Evolutionary conservation across 2,888 invertebrate species (phyloP).

Genomic region (Clanis bilineata): DNA sequence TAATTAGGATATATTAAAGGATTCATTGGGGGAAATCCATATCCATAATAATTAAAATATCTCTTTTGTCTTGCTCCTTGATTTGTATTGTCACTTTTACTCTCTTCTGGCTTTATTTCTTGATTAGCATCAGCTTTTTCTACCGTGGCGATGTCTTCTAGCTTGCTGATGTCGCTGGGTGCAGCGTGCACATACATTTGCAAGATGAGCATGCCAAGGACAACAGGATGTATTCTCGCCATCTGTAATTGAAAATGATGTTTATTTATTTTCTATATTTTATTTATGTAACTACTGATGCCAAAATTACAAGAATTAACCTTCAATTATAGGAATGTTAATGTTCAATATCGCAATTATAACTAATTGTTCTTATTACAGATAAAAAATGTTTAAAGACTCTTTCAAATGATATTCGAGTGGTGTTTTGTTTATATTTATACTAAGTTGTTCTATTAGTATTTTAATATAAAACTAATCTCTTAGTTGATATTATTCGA

Average conservation of each 20-base stretch:
- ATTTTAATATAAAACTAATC: too few relatives aligned
- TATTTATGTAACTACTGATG: too few relatives aligned
- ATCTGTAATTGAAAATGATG: conserved; percentile 58
- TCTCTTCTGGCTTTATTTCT: conserved; percentile 31
- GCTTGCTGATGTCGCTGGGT: conserved; percentile 45
- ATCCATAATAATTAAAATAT: conserved; percentile 49
- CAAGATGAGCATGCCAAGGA: conserved; percentile 47
- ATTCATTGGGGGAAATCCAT: conserved; percentile 42
- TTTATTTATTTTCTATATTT: not conserved
- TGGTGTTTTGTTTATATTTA: too few relatives aligned
- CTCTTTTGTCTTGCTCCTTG: conserved; percentile 53
- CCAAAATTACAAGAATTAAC: too few relatives aligned
- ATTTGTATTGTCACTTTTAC: conserved; percentile 27
- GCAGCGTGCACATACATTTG: conserved; percentile 50
- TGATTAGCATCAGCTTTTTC: conserved; percentile 36
- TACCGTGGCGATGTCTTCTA: conserved; percentile 39
- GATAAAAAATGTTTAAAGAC: too few relatives aligned
- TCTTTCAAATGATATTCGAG: too few relatives aligned
- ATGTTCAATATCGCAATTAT: too few relatives aligned
- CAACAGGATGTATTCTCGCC: conserved; percentile 38
- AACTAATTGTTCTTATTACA: too few relatives aligned
- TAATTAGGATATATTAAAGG: conserved; percentile 39
- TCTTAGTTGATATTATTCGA: too few relatives aligned
- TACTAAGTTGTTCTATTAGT: too few relatives aligned
- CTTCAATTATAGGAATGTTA: too few relatives aligned